phyloP scores from a whole-genome alignment of 1,140 invertebrate species.

The Trachymyrmex septentrionalis region DNA sequence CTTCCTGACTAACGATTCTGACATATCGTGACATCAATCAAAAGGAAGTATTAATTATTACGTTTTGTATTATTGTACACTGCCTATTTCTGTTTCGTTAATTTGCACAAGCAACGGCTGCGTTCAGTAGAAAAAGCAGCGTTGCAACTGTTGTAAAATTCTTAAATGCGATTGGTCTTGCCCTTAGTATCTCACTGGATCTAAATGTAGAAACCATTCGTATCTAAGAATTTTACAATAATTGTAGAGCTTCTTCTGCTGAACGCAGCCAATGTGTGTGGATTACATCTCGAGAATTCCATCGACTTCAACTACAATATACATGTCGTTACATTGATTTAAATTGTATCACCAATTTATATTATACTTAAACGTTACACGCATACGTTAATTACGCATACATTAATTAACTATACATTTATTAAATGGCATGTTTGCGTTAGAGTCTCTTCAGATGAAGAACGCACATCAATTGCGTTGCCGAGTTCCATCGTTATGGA shows the following conservation, averaged over 20 bases:
- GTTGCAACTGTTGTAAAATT: no score
- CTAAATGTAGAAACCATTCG: no score
- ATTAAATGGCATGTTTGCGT: not conserved
- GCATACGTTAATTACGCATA: no score
- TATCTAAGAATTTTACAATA: no score
- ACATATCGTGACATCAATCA: no score
- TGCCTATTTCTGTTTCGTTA: no score
- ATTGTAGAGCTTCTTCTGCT: no score
- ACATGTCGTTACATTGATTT: no score
- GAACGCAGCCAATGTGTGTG: not conserved
- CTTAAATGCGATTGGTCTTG: no score
- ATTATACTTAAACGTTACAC: not conserved
- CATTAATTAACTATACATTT: not conserved
- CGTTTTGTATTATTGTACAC: not conserved
- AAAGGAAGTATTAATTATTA: not conserved
- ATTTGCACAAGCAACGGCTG: not conserved
- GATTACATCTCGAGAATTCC: not conserved
- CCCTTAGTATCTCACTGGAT: no score
- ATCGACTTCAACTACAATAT: not conserved
- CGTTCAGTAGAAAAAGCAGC: no score
- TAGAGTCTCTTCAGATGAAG: not conserved
- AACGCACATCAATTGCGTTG: slow-evolving; percentile 2
- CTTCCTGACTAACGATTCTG: not conserved
- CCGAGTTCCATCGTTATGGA: slow-evolving; percentile 10
- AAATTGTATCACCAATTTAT: not conserved